Evolutionary conservation across 2,888 invertebrate genomes (phyloP), one percentile per base, ranked within the genome.

Genomic region (Stenichneumon culpator): DNA sequence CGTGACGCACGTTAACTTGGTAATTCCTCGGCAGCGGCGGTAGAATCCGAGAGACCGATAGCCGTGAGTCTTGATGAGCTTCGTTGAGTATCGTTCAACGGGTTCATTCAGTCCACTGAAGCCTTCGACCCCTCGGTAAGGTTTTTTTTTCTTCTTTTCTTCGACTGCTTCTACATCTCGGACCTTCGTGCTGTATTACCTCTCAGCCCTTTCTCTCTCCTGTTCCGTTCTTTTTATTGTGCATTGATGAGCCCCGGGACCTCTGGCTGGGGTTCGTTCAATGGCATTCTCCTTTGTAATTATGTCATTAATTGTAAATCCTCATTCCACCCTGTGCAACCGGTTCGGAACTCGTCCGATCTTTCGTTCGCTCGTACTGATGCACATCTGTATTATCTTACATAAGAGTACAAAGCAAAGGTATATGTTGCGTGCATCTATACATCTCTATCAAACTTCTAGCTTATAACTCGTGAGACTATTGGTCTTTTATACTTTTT

Each of bases 241-340:
- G 73, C 85, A 86, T 86, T 86, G 85, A 86, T 83, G 85, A 86
- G 85, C 79, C 54, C 47, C 80, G 68, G 60, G 80, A 73, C 77
- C 77, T 63, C 69, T 84, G 75, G 63, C 75, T 82, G 32, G 54
- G 67, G 68, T 68, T 79, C 72, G 77, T 80, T 86, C 85, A 80
- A 83, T 83, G 85, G 79, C 79, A 79, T 82, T 79, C 79, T 52
- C 79, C 79, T 79, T 85, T 80, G 82, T 86, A 86, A 86, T 86
- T 86, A 86, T 83, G 85, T 86, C 83, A 86, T 86, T 83, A 83
- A 83, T 86, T 80, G 82, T 83, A 63, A 86, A 73, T 68, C 82
- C 85, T 65, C 85, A 25, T 83, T 28, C 82, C 74, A 75, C 65
- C 70, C 57, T 44, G 68, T 28, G 82, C 69, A 79, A 82, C 73